Conservation (phyloP, 2,113 vertebrate species). For the Pogonocichla stellata region DNA sequence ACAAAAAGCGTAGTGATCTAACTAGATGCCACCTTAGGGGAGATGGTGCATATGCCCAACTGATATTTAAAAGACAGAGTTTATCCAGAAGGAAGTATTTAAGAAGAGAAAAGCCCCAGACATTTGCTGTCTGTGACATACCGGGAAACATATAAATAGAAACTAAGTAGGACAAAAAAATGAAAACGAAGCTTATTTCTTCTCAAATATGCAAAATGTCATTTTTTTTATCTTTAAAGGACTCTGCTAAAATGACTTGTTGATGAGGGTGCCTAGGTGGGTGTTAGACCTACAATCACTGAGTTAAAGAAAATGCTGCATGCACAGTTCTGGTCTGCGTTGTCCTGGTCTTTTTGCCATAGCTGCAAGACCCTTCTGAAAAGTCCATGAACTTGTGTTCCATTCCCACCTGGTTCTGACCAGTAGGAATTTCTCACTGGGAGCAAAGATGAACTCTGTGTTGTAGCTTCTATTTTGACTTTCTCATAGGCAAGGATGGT, state of each 20-base stretch:
- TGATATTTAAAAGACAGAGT: background rate
- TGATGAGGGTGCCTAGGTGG: background rate
- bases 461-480: background rate
- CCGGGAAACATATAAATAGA: background rate
- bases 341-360: background rate
- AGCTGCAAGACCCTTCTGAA: background rate
- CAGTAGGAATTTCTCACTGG: background rate
- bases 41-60: background rate
- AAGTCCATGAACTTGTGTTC: background rate
- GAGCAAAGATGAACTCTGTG: background rate
- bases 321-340: background rate
- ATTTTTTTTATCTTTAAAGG: background rate
- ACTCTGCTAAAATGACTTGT: background rate
- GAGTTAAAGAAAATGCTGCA: background rate
- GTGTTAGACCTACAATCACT: background rate
- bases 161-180: background rate
- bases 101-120: background rate
- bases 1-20: background rate
- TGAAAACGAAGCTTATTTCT: background rate
- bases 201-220: background rate
- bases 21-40: background rate
- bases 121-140: background rate
- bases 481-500: background rate
- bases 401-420: background rate
- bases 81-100: background rate